Evolutionary conservation across 64 coral and sea anemone genomes (phyloP), one percentile per base, ranked within the genome.

Genomic region (Pocillopora verrucosa): DNA sequence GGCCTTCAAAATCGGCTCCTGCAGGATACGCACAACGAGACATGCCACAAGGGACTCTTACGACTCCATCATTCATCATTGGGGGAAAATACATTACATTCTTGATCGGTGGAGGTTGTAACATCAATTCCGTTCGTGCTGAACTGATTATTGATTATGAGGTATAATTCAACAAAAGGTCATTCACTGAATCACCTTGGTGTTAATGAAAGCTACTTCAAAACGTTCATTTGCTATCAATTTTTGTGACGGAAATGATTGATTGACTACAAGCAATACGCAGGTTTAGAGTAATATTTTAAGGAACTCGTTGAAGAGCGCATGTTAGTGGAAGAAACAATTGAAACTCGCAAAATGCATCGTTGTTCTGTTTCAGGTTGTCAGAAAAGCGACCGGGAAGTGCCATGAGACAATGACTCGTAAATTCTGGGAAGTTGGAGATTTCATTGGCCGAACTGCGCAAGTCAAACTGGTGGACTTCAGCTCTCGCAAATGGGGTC

Each of bases 331-430:
- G 6, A 3, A 45, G 2, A 45, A 45, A 45, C 41, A 6, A 6
- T 6, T 45, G 41, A 3, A 45, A 45, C 41, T 45, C 41, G n/a
- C n/a, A n/a, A n/a, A n/a, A n/a, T n/a, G n/a, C n/a, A n/a, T n/a
- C n/a, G n/a, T n/a, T n/a, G n/a, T 45, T 11, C 11, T 70, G 10
- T 70, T 70, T 22, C 67, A 70, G 67, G 76, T 37, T 78, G 22
- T 78, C 16, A 14, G 10, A 11, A 78, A 45, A 16, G 14, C 10
- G 9, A 45, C 76, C 16, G 57, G 76, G 11, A 78, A 13, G 7
- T 78, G 76, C 36, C 34, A 5, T n/a, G 76, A 78, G 76, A 78
- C 76, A 11, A 78, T 78, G 76, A 78, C 37, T 20, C 11, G 57
- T 17, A 45, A 78, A 4, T n/a, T 19, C 76, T 78, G 37, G 76